Base-by-base conservation (phyloP, 1,140 invertebrate genomes). In the Hormaphis cornu region DNA sequence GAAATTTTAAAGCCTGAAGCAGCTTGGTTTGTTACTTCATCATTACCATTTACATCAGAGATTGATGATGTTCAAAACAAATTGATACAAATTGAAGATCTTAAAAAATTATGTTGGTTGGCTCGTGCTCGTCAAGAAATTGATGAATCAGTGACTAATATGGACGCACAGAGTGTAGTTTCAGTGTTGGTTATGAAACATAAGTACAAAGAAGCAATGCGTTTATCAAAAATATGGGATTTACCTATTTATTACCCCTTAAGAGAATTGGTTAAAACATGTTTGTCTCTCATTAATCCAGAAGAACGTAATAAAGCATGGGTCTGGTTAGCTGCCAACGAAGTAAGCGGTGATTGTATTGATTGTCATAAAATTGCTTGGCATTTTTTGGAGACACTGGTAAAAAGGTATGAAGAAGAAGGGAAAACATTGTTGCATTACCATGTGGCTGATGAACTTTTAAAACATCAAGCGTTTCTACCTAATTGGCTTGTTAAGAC, bases 331-430 rank as follows among this genome's bases (percentile, higher is more conserved):
- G 44, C 44, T 3, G 61, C 48, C 28, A 66, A 66, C n/a, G 61
- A 22, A 48, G 44, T 66, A 3, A 48, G 3, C 50, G 61, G 61
- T 48, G 20, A 24, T 48, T 42, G 61, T 10, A 24, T 66, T 22
- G 61, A 66, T n/a, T 35, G 44, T 66, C 44, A n/a, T 9, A 66
- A 66, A 48, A 66, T 66, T 33, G 61, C 61, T 66, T 66, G 61
- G 61, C 14, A n/a, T 16, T 66, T 66, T 66, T 66, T 66, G 44
- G 61, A 66, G 12, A 50, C 61, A 50, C 35, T 66, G 22, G 61
- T 66, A 16, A 35, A 24, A 1, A 66, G 3, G 12, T 66, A 66
- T 50, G 61, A 66, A 66, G 61, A 66, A 66, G n/a, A 48, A 24
- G 42, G 18, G 5, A 22, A 20, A 24, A 66, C 61, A 20, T 66